A percentile compares a stretch with the other conserved stretches of the same genome.
Conservation (phyloP, 2,797 vertebrate genomes). For the Pagetopsis macropterus region DNA sequence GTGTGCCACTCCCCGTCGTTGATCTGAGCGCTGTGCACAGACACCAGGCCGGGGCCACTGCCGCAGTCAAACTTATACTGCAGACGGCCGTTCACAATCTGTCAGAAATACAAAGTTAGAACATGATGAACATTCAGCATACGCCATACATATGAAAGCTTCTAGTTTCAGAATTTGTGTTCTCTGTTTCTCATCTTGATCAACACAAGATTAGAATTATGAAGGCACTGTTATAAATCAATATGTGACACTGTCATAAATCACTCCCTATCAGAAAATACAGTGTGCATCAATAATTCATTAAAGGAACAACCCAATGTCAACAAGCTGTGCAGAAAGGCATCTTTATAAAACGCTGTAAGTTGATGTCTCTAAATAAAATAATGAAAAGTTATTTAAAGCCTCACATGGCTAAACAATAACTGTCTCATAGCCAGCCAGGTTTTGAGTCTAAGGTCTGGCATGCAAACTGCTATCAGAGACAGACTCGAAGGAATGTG, state of each 20-base stretch:
- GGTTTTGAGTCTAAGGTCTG: slow-evolving; percentile 49
- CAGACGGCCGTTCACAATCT: slow-evolving; percentile 95
- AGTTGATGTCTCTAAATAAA: slow-evolving; percentile 25
- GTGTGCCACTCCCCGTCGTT: slow-evolving; percentile 98
- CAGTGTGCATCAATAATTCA: slow-evolving; percentile 9
- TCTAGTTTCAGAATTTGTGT: slow-evolving; percentile 17
- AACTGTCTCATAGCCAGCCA: slow-evolving; percentile 22
- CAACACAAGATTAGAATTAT: slow-evolving; percentile 15
- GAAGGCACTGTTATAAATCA: slow-evolving; percentile 31
- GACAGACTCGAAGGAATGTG: slow-evolving; percentile 73
- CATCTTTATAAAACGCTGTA: slow-evolving; percentile 9
- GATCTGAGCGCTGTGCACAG: slow-evolving; percentile 94
- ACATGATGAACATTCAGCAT: background rate
- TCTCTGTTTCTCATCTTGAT: slow-evolving; percentile 12
- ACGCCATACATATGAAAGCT: background rate
- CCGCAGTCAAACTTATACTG: slow-evolving; percentile 99
- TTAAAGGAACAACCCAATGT: slow-evolving; percentile 10
- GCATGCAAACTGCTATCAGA: slow-evolving; percentile 46
- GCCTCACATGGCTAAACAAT: slow-evolving; percentile 33
- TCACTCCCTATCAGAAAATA: slow-evolving; percentile 8
- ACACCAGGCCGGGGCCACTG: slow-evolving; percentile 94
- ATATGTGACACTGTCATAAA: slow-evolving; percentile 18
- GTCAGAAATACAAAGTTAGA: background rate
- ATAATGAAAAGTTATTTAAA: slow-evolving; percentile 29
- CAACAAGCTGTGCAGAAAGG: slow-evolving; percentile 2